Base-by-base conservation (phyloP, 2,797 vertebrate species). In the Amniataba percoides region DNA sequence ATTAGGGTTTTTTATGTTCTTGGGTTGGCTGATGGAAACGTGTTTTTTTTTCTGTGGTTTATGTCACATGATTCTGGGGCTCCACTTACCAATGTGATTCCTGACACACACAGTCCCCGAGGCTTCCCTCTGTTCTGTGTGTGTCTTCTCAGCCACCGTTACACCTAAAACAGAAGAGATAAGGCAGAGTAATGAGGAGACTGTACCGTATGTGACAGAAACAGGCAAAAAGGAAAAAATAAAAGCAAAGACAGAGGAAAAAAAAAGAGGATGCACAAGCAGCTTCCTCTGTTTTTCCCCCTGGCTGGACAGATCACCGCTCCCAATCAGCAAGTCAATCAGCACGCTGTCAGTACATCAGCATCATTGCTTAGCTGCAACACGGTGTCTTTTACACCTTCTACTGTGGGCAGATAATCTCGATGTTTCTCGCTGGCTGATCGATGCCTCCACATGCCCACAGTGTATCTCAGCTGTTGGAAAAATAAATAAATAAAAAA, bases 71-170 rank as follows among this genome's bases (percentile, higher is more conserved):
- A 39, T 73, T 82, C 53, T 63, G 77, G 67, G 63, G 71, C 80
- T 66, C 40, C 69, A 92, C 81, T 87, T 87, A 74, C 74, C 67
- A 59, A 11, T 39, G 53, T 74, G 71, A 88, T 82, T 81, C 80
- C 62, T 73, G 74, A 82, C 76, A 36, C 8, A 75, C 70, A 64
- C 77, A 83, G 81, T 88, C 88, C 81, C 73, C 43, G 9, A 63
- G 61, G 84, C 79, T 78, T 84, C 70, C 52, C 42, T 72, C 66
- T 69, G n/a, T 64, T 9, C 9, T n/a, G 23, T 49, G 43, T 62
- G 27, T 67, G 77, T 56, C 70, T 53, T 77, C 74, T 88, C 87
- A 84, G 73, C 40, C 34, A 42, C 42, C 23, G 60, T 80, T 60
- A 65, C 42, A 23, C n/a, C 69, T 31, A 21, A 79, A 58, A 52